phyloP scores from a whole-genome alignment of 2,888 invertebrate species.

The Papilio elwesi region DNA sequence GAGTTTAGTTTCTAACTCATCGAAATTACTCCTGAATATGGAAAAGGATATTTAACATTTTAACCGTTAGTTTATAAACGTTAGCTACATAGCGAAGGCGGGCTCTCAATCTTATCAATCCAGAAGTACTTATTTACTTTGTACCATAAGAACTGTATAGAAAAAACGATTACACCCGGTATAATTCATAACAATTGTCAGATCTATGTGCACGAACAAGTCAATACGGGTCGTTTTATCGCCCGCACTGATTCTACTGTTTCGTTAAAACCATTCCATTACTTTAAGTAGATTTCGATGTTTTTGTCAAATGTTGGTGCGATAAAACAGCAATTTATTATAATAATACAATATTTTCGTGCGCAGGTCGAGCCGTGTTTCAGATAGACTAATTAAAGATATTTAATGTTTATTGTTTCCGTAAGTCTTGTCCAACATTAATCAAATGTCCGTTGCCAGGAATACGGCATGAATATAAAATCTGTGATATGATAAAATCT shows the following conservation, averaged over 20 bases:
- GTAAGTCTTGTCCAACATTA: constrained; percentile 15
- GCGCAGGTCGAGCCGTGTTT: constrained; percentile 55
- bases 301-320: constrained; percentile 77
- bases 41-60: too few relatives aligned
- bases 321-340: constrained; percentile 81
- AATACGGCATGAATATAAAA: not conserved
- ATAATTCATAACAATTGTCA: constrained; percentile 42
- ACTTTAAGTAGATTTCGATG: constrained; percentile 83
- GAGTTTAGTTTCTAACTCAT: too few relatives aligned
- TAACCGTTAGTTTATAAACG: not conserved
- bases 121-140: constrained; percentile 5
- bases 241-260: constrained; percentile 64
- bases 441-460: not conserved
- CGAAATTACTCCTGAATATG: too few relatives aligned
- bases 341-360: constrained; percentile 75
- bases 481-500: not conserved
- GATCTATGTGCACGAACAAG: constrained; percentile 43
- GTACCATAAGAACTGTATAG: not conserved
- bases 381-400: constrained; percentile 47
- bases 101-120: constrained; percentile 3
- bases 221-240: constrained; percentile 63
- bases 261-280: constrained; percentile 80
- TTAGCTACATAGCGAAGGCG: constrained; percentile 1
- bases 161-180: constrained; percentile 28
- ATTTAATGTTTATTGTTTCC: constrained; percentile 34